phyloP scores from a whole-genome alignment of 1,140 invertebrate genomes.

The Dinothrombium tinctorium region DNA sequence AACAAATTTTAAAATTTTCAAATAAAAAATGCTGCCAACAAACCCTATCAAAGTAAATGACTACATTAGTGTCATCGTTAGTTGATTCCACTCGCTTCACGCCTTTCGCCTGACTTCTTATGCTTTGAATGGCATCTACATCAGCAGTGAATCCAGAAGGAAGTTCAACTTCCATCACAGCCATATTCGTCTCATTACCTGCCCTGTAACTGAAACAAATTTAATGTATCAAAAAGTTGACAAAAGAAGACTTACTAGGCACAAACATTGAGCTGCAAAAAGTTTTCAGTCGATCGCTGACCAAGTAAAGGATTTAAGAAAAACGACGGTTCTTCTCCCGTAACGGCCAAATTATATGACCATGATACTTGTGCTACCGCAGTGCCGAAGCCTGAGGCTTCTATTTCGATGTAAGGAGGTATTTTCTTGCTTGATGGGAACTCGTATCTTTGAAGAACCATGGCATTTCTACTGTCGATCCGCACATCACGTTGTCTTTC shows the following conservation, averaged over 20 bases:
- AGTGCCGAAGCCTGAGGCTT: conserved; percentile 53
- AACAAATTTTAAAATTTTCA: neutral
- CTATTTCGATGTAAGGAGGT: conserved; percentile 29
- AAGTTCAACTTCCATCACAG: conserved; percentile 58
- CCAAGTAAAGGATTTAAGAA: conserved; percentile 66
- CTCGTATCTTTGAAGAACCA: conserved; percentile 45
- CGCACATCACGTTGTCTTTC: conserved; percentile 5
- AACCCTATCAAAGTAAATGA: conserved; percentile 54
- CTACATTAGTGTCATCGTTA: conserved; percentile 43
- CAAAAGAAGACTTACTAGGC: conserved; percentile 19
- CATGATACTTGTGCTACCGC: conserved; percentile 57
- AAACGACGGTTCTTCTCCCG: conserved; percentile 65
- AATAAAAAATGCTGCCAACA: conserved; percentile 8
- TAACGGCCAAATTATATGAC: conserved; percentile 62
- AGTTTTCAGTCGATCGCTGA: conserved; percentile 51
- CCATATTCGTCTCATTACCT: conserved; percentile 39
- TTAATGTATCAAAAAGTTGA: neutral
- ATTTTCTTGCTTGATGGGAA: conserved; percentile 4
- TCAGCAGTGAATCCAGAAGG: conserved; percentile 59
- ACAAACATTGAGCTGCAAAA: conserved; percentile 63
- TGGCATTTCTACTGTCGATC: conserved; percentile 31
- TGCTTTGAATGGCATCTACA: conserved; percentile 43
- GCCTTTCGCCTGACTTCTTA: conserved; percentile 32
- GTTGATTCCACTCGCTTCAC: conserved; percentile 56
- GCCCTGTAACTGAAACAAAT: conserved; percentile 8